These are phyloP conservation scores for Clarias macrocephalus DNA, from an alignment of 2,113 vertebrate species.

Conservation along the genomic window DNA sequence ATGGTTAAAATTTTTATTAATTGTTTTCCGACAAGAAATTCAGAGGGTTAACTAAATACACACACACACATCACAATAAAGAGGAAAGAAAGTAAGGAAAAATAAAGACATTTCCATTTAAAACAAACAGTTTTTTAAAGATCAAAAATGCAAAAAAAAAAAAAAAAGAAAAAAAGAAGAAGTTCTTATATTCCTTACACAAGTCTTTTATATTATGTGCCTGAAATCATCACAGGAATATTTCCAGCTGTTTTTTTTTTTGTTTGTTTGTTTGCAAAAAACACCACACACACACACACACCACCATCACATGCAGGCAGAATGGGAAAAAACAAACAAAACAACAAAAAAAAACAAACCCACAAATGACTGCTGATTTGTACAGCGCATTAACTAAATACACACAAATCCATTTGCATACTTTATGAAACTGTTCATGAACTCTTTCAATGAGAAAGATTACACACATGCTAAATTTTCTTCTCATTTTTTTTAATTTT, in stretches of 20 bases:
- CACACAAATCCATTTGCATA: not conserved
- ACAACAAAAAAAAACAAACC: not conserved
- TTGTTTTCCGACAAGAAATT: conserved; percentile 83
- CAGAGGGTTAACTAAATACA: not conserved
- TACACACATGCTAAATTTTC: not conserved
- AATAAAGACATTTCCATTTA: not conserved
- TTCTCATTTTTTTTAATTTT: not conserved
- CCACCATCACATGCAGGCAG: not conserved
- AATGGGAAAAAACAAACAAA: too few relatives aligned
- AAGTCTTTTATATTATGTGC: not conserved
- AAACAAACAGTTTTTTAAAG: conserved; percentile 20
- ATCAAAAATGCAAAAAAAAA: conserved; percentile 9
- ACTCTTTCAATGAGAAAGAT: conserved; percentile 46
- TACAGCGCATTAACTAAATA: not conserved
- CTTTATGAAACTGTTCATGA: not conserved
- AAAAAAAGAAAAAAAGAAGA: not conserved
- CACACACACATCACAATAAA: conserved; percentile 77
- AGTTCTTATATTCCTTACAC: not conserved
- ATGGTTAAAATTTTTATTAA: conserved; percentile 84
- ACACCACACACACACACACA: not conserved
- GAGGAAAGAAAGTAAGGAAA: conserved; percentile 64
- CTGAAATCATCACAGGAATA: not conserved
- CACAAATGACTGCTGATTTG: not conserved
- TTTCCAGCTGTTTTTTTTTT: not conserved
- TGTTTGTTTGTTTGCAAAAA: too few relatives aligned